These are phyloP conservation scores for Stenoptilia bipunctidactyla DNA, from an alignment of 2,888 invertebrate species.

Conservation along the genomic window DNA sequence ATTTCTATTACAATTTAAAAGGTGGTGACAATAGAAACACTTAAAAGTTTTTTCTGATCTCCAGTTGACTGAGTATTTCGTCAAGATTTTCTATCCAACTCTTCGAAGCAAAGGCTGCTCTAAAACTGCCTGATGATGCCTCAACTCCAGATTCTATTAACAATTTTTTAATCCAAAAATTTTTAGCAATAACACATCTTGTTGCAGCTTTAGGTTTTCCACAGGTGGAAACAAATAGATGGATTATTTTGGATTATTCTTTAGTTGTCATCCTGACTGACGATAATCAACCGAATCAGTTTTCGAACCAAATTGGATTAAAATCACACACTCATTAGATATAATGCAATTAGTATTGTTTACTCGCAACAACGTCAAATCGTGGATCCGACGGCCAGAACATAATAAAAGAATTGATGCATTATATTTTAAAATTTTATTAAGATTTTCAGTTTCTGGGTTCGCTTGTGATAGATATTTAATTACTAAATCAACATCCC, in stretches of 20 bases:
- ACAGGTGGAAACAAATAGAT: not conserved
- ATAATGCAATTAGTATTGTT: slow-evolving; percentile 1
- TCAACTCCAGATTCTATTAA: not conserved
- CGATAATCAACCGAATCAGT: slow-evolving; percentile 12
- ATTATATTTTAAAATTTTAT: slow-evolving; percentile 3
- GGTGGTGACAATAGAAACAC: not conserved
- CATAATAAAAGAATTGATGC: slow-evolving; percentile 6
- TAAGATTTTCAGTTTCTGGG: slow-evolving; percentile 4
- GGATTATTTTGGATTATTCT: slow-evolving; percentile 1
- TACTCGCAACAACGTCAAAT: slow-evolving; percentile 9
- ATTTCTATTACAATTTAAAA: not conserved
- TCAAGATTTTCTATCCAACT: not conserved
- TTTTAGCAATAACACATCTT: not conserved
- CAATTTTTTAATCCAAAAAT: not conserved
- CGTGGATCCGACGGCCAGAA: slow-evolving; percentile 15
- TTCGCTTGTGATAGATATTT: not conserved
- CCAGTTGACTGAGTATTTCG: not conserved
- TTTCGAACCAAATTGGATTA: slow-evolving; percentile 16
- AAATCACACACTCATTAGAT: slow-evolving; percentile 5
- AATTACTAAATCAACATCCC: slow-evolving; percentile 13
- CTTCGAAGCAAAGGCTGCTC: not conserved
- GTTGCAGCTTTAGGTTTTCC: not conserved
- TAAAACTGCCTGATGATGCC: not conserved
- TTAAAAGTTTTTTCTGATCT: not conserved
- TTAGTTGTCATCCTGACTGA: slow-evolving; percentile 16